These are phyloP conservation scores for Lasaia peninsularis DNA, from an alignment of 1,140 invertebrate genomes.

Conservation along the genomic window DNA sequence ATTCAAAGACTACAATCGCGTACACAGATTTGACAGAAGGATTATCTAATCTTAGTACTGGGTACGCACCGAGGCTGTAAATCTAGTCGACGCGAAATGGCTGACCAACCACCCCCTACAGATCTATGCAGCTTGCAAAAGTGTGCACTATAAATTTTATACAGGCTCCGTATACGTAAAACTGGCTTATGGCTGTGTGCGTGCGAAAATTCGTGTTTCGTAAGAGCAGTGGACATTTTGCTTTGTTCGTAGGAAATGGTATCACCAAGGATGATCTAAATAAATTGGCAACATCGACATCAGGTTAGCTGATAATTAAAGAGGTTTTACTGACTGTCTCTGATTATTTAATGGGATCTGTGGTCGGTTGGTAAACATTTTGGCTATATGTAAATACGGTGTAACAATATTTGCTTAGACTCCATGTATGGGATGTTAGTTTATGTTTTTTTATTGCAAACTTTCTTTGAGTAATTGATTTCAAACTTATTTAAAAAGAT, in stretches of 20 bases:
- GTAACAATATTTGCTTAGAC: not conserved
- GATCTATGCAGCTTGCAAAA: conserved; percentile 65
- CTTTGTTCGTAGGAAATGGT: conserved; percentile 56
- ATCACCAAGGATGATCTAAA: conserved; percentile 63
- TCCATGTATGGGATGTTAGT: not conserved
- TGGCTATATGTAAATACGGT: not conserved
- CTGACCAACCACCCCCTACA: conserved; percentile 63
- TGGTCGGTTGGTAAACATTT: conserved; percentile 1
- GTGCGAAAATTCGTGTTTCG: conserved; percentile 69
- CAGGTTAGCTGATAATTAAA: conserved; percentile 56
- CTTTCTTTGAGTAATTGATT: too few relatives aligned
- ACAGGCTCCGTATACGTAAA: conserved; percentile 67
- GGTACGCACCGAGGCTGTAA: conserved; percentile 72
- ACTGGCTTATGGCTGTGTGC: conserved; percentile 57
- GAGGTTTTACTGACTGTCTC: conserved; percentile 19
- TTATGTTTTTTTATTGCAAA: not conserved
- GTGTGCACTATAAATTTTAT: conserved; percentile 76
- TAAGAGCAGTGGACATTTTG: conserved; percentile 67
- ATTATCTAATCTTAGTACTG: conserved; percentile 59
- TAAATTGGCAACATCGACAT: conserved; percentile 53
- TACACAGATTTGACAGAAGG: conserved; percentile 37
- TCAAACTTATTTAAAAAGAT: too few relatives aligned
- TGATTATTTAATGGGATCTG: conserved; percentile 7
- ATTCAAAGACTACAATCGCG: conserved; percentile 35
- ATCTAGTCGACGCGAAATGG: conserved; percentile 74